phyloP scores from a whole-genome alignment of 2,888 invertebrate genomes.

The Orthosia cruda region DNA sequence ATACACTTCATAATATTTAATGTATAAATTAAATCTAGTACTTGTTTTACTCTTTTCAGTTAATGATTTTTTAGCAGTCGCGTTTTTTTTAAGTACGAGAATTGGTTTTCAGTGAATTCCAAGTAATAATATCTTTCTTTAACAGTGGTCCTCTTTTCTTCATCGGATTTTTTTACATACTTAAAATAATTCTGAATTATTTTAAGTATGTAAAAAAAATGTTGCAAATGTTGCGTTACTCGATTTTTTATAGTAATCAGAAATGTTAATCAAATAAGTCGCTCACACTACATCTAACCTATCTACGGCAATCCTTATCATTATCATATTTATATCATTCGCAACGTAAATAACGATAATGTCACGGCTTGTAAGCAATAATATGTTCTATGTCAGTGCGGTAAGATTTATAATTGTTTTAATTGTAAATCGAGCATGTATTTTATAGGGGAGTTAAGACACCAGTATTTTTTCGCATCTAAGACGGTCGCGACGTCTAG shows the following conservation, averaged over 20 bases:
- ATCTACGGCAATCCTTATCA: slow-evolving; percentile 79
- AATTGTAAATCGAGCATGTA: slow-evolving; percentile 17
- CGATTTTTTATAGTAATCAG: neutral
- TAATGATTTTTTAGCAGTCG: too few relatives aligned
- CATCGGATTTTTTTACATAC: too few relatives aligned
- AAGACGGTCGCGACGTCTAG: slow-evolving; percentile 70
- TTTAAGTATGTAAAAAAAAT: too few relatives aligned
- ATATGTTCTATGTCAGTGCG: slow-evolving; percentile 67
- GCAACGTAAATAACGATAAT: slow-evolving; percentile 86
- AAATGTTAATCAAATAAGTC: slow-evolving; percentile 28
- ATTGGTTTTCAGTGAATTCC: too few relatives aligned
- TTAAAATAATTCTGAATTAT: too few relatives aligned
- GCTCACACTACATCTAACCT: slow-evolving; percentile 37
- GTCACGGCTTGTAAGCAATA: slow-evolving; percentile 59
- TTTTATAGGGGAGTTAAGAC: slow-evolving; percentile 19
- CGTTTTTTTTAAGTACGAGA: too few relatives aligned
- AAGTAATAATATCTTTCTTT: too few relatives aligned
- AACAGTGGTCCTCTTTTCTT: too few relatives aligned
- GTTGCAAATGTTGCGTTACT: too few relatives aligned
- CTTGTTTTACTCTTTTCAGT: too few relatives aligned
- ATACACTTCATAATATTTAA: too few relatives aligned
- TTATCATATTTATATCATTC: slow-evolving; percentile 84
- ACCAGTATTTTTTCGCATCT: slow-evolving; percentile 70
- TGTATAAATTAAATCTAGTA: too few relatives aligned
- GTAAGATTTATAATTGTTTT: slow-evolving; percentile 46